phyloP scores from a whole-genome alignment of 2,888 invertebrate species.

The Drosophila mercatorum region DNA sequence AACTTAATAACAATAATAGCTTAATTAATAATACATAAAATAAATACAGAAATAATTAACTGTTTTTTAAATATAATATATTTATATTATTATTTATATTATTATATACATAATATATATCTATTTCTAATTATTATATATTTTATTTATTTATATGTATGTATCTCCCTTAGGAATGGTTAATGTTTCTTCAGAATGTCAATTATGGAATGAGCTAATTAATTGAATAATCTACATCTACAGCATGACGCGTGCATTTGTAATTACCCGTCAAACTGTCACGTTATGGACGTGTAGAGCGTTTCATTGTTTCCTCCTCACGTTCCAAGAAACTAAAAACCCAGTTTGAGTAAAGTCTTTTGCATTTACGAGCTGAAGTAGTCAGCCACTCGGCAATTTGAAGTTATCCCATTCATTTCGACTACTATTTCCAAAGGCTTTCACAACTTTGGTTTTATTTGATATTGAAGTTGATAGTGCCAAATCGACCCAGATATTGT shows the following conservation, averaged over 20 bases:
- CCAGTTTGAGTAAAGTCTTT: neutral
- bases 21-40: too few relatives aligned
- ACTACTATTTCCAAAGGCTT: neutral
- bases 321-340: neutral
- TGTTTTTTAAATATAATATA: too few relatives aligned
- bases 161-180: too few relatives aligned
- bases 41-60: too few relatives aligned
- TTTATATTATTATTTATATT: too few relatives aligned
- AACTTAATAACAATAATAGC: too few relatives aligned
- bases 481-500: neutral
- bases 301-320: neutral
- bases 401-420: neutral
- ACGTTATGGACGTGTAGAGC: conserved; percentile 13
- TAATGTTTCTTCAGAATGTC: too few relatives aligned
- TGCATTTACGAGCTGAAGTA: neutral
- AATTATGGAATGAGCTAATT: conserved; percentile 30
- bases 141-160: neutral
- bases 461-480: neutral
- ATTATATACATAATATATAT: neutral
- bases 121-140: neutral
- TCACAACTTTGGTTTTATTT: neutral
- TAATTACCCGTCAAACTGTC: conserved; percentile 55
- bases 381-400: neutral
- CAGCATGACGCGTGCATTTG: conserved; percentile 31
- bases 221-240: conserved; percentile 33